Evolutionary conservation across 2,888 invertebrate genomes (phyloP), one percentile per base, ranked within the genome.

Genomic region (Mantis religiosa): DNA sequence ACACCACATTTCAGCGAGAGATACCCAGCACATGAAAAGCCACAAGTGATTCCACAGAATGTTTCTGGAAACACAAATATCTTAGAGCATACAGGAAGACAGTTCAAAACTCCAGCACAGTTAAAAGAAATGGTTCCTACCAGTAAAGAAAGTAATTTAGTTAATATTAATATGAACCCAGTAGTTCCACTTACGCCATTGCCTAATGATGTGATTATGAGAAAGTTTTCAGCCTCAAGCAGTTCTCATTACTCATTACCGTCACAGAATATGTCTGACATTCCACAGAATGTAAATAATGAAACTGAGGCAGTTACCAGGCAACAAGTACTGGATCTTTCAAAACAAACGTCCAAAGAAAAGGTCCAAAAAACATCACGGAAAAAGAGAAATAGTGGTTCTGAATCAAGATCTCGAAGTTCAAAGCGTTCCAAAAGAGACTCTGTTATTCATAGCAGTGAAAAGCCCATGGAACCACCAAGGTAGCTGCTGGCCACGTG

Each of bases 91-190:
- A 81, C 88, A 6, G 83, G 88, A 14, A 90, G 92, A n/a, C 88
- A 91, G 20, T 92, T 93, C 90, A 93, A 93, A 90, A 93, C 93
- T 15, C 92, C 93, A 7, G 93, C 92, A 12, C 92, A 93, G 91
- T 91, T 92, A 28, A 93, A 93, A 90, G 92, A 93, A 91, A 92
- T 93, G 91, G 92, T 93, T 1, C 92, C 92, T 30, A 82, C 54
- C 20, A 71, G 54, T 6, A 71, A 71, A 71, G 54, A 71, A 20
- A 71, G 54, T 71, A 71, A 14, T 71, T 71, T 71, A 71, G 20
- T 25, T 20, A 87, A 87, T 30, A n/a, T 34, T 8, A n/a, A 85
- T 85, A 34, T 81, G 20, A 82, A 28, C 25, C 54, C 28, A 9
- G 28, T 82, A 12, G 82, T 34, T 28, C 27, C 87, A 86, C 28